These are phyloP conservation scores for Caligus rogercresseyi DNA, from an alignment of 1,140 invertebrate genomes.

Conservation along the genomic window DNA sequence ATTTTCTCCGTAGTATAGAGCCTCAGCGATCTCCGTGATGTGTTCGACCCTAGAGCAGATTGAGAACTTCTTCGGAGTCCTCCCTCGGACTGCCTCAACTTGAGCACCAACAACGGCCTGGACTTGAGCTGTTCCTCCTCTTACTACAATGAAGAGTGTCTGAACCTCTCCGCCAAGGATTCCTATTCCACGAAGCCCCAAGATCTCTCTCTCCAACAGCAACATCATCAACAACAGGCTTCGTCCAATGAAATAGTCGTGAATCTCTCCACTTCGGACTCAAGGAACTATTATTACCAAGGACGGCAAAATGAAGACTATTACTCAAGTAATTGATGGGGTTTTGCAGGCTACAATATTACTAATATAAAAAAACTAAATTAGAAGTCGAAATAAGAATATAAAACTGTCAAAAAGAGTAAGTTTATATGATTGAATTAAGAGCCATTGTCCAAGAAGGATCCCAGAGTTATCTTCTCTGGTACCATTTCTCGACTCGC, in stretches of 20 bases:
- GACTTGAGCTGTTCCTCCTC: slow-evolving; percentile 10
- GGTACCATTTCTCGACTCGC: too few species aligned
- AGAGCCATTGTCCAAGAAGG: too few species aligned
- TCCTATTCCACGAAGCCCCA: neutral
- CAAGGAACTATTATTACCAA: neutral
- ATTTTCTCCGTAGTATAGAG: neutral
- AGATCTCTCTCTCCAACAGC: neutral
- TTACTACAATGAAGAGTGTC: neutral
- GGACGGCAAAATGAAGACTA: neutral
- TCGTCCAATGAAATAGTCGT: neutral
- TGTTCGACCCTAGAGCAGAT: neutral
- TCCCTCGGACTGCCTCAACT: slow-evolving; percentile 6
- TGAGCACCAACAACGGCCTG: slow-evolving; percentile 6
- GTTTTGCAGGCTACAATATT: too few species aligned
- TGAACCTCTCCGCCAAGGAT: neutral
- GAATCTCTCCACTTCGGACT: neutral
- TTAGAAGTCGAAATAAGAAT: too few species aligned
- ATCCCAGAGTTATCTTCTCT: too few species aligned
- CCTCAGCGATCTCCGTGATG: neutral
- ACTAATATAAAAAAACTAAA: too few species aligned
- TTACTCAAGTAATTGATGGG: neutral
- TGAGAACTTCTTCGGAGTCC: neutral
- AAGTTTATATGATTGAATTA: too few species aligned
- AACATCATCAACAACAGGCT: neutral
- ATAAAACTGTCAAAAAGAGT: too few species aligned